Base-by-base conservation (phyloP, 2,113 vertebrate genomes). In the Apaloderma vittatum region DNA sequence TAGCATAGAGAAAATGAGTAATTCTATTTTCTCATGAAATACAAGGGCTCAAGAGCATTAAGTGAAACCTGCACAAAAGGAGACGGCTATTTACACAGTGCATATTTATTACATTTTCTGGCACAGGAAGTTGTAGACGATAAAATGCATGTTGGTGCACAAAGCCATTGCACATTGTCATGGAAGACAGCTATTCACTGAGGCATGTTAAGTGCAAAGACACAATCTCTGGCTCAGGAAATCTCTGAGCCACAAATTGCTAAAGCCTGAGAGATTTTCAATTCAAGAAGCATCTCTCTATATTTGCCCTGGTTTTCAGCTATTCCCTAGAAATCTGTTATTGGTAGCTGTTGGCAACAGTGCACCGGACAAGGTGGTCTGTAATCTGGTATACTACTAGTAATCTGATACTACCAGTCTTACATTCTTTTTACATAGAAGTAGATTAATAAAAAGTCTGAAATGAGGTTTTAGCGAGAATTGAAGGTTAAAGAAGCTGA, bases 281-380 rank as follows among this genome's bases (percentile, higher is more conserved):
- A 86, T 83, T 94, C 76, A 88, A 80, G 72, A 86, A 83, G 20
- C 79, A 62, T 77, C 59, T 90, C 83, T 77, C 11, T 92, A 27
- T 83, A 66, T 93, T 90, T 93, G 8, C 27, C 54, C 40, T 74
- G 51, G 58, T 94, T 88, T 86, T 92, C 67, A 73, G 1, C 27
- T 90, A 40, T 96, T 96, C 40, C 34, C 23, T 46, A 83, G 75
- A 94, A 96, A 90, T 79, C 45, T 90, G 37, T 70, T 93, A 45
- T 12, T 58, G 59, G 72, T 68, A 94, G 65, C 49, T 92, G 49
- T 83, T 88, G 36, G 59, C 48, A 83, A 62, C 46, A 58, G 21
- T 18, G 16, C 55, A 34, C 3, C 48, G 62, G 46, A 49, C 49
- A 83, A 70, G 46, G 66, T 40, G 59, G 32, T 65, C 66, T 90